Evolutionary conservation across 1,140 invertebrate genomes (phyloP).

Genomic region (Drosophila grimshawi): DNA sequence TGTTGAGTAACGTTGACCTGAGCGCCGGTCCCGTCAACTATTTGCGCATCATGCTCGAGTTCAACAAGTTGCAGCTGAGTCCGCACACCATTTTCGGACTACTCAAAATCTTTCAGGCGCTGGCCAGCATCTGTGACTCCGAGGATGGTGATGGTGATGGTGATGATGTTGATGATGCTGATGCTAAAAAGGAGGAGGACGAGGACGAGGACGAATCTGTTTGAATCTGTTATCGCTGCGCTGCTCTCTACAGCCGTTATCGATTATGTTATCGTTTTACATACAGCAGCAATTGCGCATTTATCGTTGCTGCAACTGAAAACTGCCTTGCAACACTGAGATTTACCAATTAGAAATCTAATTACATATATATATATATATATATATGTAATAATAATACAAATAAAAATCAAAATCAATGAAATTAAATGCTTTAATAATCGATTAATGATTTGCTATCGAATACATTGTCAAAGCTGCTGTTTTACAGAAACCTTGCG

Average conservation of each 20-base stretch:
- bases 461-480: no score
- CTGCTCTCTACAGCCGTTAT: not conserved
- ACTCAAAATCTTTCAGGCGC: conserved; percentile 77
- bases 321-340: conserved; percentile 6
- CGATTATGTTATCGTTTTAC: not conserved
- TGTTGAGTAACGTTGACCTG: conserved; percentile 76
- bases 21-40: conserved; percentile 70
- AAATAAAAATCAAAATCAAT: no score
- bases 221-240: conserved; percentile 2
- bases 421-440: no score
- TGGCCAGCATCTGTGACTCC: conserved; percentile 1
- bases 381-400: not conserved
- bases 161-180: no score
- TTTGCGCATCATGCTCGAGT: conserved; percentile 76
- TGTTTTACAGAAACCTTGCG: not conserved
- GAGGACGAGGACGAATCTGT: not conserved
- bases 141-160: not conserved
- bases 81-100: conserved; percentile 79
- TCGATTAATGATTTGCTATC: no score
- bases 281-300: not conserved
- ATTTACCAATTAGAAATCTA: not conserved
- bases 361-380: not conserved
- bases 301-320: not conserved
- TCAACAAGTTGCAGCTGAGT: conserved; percentile 74
- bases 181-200: no score